phyloP scores from a whole-genome alignment of 2,888 invertebrate species.

The Eremobia ochroleuca region DNA sequence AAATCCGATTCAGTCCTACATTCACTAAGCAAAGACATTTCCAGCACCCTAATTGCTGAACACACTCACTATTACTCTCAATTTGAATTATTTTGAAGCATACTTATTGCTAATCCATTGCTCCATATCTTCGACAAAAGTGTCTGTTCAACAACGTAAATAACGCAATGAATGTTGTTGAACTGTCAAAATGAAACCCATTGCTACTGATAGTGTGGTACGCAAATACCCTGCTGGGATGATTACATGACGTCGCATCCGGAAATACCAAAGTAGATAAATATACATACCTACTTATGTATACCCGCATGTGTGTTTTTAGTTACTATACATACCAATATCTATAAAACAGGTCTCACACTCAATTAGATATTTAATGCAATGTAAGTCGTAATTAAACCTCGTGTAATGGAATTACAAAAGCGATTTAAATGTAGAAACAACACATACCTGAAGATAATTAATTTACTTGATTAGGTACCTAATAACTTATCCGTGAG shows the following conservation, averaged over 20 bases:
- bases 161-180: too few relatives aligned
- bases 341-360: conserved; percentile 12
- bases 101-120: too few relatives aligned
- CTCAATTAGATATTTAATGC: conserved; percentile 18
- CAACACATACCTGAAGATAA: neutral
- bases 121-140: too few relatives aligned
- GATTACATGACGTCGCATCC: conserved; percentile 2
- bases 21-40: conserved; percentile 21
- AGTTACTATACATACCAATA: neutral
- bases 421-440: conserved; percentile 16
- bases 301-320: neutral
- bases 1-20: neutral
- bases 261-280: conserved; percentile 37
- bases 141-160: too few relatives aligned
- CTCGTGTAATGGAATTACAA: conserved; percentile 6
- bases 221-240: too few relatives aligned
- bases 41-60: too few relatives aligned
- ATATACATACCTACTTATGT: neutral
- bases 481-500: neutral
- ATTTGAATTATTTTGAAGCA: too few relatives aligned
- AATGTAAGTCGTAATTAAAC: conserved; percentile 18
- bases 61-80: too few relatives aligned
- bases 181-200: too few relatives aligned
- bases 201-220: too few relatives aligned
- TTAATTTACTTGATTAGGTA: neutral